Evolutionary conservation across 2,113 vertebrate species (phyloP).

Genomic region (Lampris megalopsis): DNA sequence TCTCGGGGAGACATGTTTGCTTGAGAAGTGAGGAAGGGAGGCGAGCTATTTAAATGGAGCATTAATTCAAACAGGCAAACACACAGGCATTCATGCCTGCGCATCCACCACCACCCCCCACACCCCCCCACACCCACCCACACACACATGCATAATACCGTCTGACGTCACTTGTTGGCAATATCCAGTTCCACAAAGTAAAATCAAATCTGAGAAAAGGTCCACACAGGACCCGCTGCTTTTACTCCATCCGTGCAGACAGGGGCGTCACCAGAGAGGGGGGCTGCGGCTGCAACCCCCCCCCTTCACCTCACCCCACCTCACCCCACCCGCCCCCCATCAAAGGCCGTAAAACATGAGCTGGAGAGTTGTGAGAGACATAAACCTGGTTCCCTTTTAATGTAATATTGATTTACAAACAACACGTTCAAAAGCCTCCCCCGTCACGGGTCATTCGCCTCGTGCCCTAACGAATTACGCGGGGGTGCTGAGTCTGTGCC

Average conservation of each 20-base stretch:
- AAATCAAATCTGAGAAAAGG: slow-evolving; percentile 60
- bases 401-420: slow-evolving; percentile 81
- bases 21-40: slow-evolving; percentile 9
- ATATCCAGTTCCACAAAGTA: slow-evolving; percentile 71
- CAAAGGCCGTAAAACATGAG: slow-evolving; percentile 74
- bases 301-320: too few species aligned
- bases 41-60: slow-evolving; percentile 18
- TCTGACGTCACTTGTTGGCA: slow-evolving; percentile 27
- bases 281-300: slow-evolving; percentile 58
- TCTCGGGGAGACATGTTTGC: slow-evolving; percentile 42
- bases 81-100: neutral
- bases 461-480: slow-evolving; percentile 47
- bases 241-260: slow-evolving; percentile 50
- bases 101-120: neutral
- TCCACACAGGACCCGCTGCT: slow-evolving; percentile 17
- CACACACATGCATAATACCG: neutral
- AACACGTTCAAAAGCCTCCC: slow-evolving; percentile 65
- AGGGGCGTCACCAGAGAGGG: slow-evolving; percentile 50
- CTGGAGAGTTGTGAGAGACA: slow-evolving; percentile 72
- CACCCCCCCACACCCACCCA: neutral
- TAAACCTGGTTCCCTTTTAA: slow-evolving; percentile 72
- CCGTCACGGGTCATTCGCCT: slow-evolving; percentile 64
- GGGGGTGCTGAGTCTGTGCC: slow-evolving; percentile 54
- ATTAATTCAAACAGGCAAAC: neutral
- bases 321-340: neutral